Conservation (phyloP, 2,888 invertebrate genomes). For the Chloroclysta siterata region DNA sequence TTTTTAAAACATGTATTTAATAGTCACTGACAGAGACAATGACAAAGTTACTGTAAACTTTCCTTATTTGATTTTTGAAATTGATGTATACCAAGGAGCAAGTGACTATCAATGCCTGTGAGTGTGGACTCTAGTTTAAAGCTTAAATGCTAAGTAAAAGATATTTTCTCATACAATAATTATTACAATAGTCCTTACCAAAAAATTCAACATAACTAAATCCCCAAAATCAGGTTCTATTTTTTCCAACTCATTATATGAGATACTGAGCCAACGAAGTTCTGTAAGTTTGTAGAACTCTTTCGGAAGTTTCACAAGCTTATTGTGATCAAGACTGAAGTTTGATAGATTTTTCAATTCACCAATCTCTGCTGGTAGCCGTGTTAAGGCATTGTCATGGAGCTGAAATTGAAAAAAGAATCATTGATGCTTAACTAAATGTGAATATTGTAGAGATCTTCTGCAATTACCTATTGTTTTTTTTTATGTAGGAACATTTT, state of each 20-base stretch:
- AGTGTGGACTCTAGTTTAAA: no score
- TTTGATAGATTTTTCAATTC: constrained; percentile 87
- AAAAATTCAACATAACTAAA: constrained; percentile 88
- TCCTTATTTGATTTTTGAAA: no score
- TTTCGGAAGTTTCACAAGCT: constrained; percentile 85
- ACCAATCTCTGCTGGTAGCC: constrained; percentile 90
- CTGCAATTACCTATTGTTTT: no score
- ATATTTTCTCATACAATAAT: no score
- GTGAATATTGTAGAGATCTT: neutral
- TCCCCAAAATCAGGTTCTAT: constrained; percentile 91
- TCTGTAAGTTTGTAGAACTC: constrained; percentile 89
- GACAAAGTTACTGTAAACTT: no score
- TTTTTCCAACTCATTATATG: constrained; percentile 89
- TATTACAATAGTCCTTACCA: constrained; percentile 53
- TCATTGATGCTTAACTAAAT: neutral
- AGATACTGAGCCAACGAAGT: constrained; percentile 88
- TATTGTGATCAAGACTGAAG: constrained; percentile 89
- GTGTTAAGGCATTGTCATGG: constrained; percentile 92
- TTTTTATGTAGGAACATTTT: neutral
- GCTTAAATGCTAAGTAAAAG: no score
- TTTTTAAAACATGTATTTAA: no score
- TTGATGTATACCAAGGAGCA: no score
- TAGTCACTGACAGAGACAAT: no score
- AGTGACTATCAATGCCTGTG: no score
- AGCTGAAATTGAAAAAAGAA: constrained; percentile 80